These are phyloP conservation scores for Plestiodon gilberti DNA, from an alignment of 2,113 vertebrate genomes.

Conservation along the genomic window DNA sequence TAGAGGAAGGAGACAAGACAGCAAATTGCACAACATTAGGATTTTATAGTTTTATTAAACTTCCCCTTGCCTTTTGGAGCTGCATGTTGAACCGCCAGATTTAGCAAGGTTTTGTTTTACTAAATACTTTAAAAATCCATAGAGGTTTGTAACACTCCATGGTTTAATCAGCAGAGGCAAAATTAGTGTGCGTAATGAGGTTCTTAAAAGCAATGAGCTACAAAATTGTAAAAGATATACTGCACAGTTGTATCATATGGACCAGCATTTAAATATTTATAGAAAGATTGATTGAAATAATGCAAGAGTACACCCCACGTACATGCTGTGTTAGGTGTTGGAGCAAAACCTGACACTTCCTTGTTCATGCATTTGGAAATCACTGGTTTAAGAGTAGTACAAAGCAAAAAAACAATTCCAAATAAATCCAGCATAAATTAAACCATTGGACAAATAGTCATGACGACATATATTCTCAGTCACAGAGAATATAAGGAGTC, in stretches of 20 bases:
- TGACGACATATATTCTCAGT: no score
- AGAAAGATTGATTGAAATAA: not conserved
- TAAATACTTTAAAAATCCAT: not conserved
- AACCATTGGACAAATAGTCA: not conserved
- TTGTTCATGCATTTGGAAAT: not conserved
- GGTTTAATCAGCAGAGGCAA: not conserved
- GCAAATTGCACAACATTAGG: not conserved
- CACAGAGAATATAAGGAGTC: not conserved
- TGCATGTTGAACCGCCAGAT: not conserved
- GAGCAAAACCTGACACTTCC: not conserved
- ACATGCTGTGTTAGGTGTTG: not conserved
- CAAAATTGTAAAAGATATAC: not conserved
- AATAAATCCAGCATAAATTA: not conserved
- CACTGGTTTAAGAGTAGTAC: not conserved
- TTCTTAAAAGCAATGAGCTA: constrained; percentile 8
- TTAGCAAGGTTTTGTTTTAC: not conserved
- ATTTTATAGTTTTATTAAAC: not conserved
- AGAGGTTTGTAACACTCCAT: not conserved
- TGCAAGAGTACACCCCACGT: not conserved
- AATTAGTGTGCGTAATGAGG: not conserved
- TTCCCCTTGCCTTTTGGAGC: not conserved
- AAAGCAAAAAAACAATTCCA: not conserved
- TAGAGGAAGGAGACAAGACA: not conserved
- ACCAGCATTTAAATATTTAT: constrained; percentile 11
- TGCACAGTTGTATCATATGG: not conserved